Evolutionary conservation across 2,797 vertebrate species (phyloP).

Genomic region (Chiloscyllium punctatum): DNA sequence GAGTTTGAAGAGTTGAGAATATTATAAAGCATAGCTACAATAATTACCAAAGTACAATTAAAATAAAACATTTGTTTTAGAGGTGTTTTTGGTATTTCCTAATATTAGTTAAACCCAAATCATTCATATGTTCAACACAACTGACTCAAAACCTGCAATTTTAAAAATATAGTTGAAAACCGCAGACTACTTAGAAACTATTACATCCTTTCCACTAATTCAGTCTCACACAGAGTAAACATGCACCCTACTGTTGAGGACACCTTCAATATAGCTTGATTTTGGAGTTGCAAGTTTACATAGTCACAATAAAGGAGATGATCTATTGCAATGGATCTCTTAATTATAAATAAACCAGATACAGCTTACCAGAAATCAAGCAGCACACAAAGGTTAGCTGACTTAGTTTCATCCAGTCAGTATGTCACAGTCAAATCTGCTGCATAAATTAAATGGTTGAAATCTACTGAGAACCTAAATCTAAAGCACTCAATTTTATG

Average conservation of each 20-base stretch:
- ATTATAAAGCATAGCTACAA: background rate
- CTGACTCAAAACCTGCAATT: background rate
- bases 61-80: background rate
- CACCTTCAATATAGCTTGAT: background rate
- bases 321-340: background rate
- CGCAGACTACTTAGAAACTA: background rate
- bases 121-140: background rate
- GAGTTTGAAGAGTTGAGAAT: background rate
- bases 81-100: too few species aligned
- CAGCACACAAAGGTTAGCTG: background rate
- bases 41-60: too few species aligned
- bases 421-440: background rate
- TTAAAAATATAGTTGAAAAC: background rate
- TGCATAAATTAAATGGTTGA: background rate
- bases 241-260: background rate
- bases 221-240: background rate
- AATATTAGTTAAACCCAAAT: background rate
- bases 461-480: background rate
- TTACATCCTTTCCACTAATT: background rate
- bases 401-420: background rate
- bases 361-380: background rate
- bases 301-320: background rate
- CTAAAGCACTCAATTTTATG: background rate
- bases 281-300: background rate
- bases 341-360: background rate